Percentiles rank a stretch among this genome's conserved stretches.
Evolutionary conservation across 2,888 invertebrate genomes (phyloP).

Genomic region (Drosophila planitibia): DNA sequence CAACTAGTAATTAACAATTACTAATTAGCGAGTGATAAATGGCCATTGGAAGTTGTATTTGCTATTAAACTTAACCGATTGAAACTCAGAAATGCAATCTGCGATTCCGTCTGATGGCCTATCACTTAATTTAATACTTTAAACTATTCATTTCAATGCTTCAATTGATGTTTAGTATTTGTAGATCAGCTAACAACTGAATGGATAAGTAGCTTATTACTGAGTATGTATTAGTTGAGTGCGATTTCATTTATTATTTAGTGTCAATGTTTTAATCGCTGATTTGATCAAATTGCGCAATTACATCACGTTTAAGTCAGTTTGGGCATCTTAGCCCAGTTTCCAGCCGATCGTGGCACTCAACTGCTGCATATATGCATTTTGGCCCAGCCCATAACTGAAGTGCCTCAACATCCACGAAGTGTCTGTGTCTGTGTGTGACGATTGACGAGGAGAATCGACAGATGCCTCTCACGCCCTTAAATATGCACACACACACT

Average conservation of each 20-base stretch:
- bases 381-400: slow-evolving; percentile 46
- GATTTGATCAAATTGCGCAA: slow-evolving; percentile 3
- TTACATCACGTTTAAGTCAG: slow-evolving; percentile 6
- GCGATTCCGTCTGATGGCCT: neutral
- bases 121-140: neutral
- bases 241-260: neutral
- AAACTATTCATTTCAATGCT: neutral
- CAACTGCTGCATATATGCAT: slow-evolving; percentile 30
- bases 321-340: slow-evolving; percentile 21
- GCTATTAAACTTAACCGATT: neutral
- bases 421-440: neutral
- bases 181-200: too few species aligned
- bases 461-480: slow-evolving; percentile 38
- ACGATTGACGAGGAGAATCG: slow-evolving; percentile 37
- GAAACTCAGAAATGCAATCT: neutral
- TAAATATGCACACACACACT: slow-evolving; percentile 15
- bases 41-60: neutral
- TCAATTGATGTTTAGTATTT: neutral
- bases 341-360: slow-evolving; percentile 25
- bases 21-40: neutral
- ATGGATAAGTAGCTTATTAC: neutral
- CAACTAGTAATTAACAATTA: neutral
- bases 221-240: neutral
- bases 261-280: neutral
- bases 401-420: slow-evolving; percentile 27